Conservation (phyloP, 2,797 vertebrate species). For the Coranthus polyacanthus region DNA sequence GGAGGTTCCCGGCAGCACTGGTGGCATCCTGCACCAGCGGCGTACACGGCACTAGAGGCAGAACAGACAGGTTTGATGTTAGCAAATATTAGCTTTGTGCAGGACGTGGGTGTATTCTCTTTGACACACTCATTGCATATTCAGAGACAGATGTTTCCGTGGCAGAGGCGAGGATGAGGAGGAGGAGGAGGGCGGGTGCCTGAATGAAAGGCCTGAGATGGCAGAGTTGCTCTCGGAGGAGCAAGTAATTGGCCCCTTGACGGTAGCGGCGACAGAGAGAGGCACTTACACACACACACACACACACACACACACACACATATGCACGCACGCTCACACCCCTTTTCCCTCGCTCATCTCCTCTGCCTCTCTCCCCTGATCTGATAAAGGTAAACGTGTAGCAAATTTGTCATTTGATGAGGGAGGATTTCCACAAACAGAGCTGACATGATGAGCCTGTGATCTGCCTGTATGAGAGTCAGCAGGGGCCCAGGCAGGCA, state of each 20-base stretch:
- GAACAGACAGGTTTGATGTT: constrained; percentile 83
- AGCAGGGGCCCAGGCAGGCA: constrained; percentile 81
- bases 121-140: constrained; percentile 87
- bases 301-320: constrained; percentile 53
- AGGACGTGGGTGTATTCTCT: constrained; percentile 69
- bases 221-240: constrained; percentile 84
- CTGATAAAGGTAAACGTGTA: constrained; percentile 91
- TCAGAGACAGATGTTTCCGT: constrained; percentile 87
- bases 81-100: constrained; percentile 86
- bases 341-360: constrained; percentile 58
- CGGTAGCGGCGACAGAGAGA: constrained; percentile 80
- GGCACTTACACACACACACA: constrained; percentile 61
- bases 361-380: constrained; percentile 83
- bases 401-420: constrained; percentile 89
- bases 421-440: constrained; percentile 88
- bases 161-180: constrained; percentile 58
- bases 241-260: constrained; percentile 90
- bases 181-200: constrained; percentile 52
- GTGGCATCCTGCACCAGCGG: constrained; percentile 61
- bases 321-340: constrained; percentile 21
- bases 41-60: constrained; percentile 58
- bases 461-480: constrained; percentile 87
- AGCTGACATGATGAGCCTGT: constrained; percentile 89
- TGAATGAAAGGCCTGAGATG: constrained; percentile 81
- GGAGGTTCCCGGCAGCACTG: constrained; percentile 59